These are phyloP conservation scores for Microplitis demolitor DNA, from an alignment of 1,140 invertebrate genomes.

Conservation along the genomic window DNA sequence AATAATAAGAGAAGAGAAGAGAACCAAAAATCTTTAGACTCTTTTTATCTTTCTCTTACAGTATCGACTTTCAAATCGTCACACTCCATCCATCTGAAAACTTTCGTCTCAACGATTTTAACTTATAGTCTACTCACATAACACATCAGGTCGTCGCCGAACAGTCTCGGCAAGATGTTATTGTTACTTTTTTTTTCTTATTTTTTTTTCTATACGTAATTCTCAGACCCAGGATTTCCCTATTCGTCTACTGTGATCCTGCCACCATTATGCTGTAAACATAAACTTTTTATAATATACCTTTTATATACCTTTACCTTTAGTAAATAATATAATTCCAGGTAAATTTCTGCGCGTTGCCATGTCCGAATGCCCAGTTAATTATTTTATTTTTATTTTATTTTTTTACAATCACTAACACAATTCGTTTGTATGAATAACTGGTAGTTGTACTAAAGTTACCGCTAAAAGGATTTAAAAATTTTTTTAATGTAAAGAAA, in stretches of 20 bases:
- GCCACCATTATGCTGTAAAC: too few species aligned
- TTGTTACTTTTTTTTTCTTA: slow-evolving; percentile 14
- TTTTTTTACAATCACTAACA: too few species aligned
- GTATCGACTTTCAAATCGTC: slow-evolving; percentile 13
- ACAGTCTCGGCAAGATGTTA: slow-evolving; percentile 11
- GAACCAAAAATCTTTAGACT: not conserved
- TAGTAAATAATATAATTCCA: too few species aligned
- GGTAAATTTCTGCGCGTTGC: too few species aligned
- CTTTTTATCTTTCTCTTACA: not conserved
- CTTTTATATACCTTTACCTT: too few species aligned
- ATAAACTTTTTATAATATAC: too few species aligned
- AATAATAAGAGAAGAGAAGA: not conserved
- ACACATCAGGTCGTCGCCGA: not conserved
- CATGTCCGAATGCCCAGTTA: too few species aligned
- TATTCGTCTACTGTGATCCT: not conserved
- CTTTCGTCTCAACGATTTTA: slow-evolving; percentile 4
- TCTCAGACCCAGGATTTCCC: not conserved
- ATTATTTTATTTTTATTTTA: too few species aligned
- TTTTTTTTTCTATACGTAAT: not conserved
- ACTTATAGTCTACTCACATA: not conserved
- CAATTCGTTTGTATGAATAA: too few species aligned
- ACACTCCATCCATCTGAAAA: slow-evolving; percentile 7
- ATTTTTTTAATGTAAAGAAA: too few species aligned
- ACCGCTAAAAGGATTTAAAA: too few species aligned
- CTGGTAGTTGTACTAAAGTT: too few species aligned